Percentiles rank a stretch among this genome's conserved stretches.
These are phyloP conservation scores for Cherax destructor DNA, from an alignment of 1,140 invertebrate species.

Conservation along the genomic window DNA sequence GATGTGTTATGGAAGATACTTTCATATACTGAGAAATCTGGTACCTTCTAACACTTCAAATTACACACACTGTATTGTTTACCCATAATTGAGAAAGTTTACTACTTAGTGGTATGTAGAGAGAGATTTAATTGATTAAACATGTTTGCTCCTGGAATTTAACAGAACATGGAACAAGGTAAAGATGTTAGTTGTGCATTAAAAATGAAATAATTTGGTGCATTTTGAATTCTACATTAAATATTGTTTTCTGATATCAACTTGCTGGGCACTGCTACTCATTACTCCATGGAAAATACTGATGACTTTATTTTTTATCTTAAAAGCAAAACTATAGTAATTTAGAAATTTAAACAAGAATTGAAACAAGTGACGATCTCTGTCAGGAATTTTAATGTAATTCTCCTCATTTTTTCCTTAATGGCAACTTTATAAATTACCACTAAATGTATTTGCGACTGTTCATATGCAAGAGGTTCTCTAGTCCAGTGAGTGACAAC, in stretches of 20 bases:
- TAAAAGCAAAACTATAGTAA: too few species aligned
- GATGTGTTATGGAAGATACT: neutral
- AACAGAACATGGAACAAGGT: neutral
- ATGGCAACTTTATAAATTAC: too few species aligned
- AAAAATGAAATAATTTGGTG: neutral
- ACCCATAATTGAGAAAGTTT: neutral
- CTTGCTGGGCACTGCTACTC: neutral
- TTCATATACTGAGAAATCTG: neutral
- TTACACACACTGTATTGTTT: neutral
- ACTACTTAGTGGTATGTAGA: neutral
- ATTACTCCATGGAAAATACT: neutral
- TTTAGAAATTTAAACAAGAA: neutral
- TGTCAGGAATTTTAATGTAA: neutral
- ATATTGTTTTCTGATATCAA: neutral
- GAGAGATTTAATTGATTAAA: neutral
- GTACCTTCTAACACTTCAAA: neutral
- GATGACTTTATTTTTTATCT: neutral
- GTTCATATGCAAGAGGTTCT: neutral
- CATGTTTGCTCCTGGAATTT: neutral
- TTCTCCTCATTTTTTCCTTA: neutral
- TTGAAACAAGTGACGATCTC: neutral
- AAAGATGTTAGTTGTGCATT: neutral
- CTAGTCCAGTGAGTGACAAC: neutral
- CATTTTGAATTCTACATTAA: neutral
- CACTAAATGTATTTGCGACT: neutral